Evolutionary conservation across 2,888 invertebrate genomes (phyloP), one percentile per base, ranked within the genome.

Genomic region (Drosophila anomalata): DNA sequence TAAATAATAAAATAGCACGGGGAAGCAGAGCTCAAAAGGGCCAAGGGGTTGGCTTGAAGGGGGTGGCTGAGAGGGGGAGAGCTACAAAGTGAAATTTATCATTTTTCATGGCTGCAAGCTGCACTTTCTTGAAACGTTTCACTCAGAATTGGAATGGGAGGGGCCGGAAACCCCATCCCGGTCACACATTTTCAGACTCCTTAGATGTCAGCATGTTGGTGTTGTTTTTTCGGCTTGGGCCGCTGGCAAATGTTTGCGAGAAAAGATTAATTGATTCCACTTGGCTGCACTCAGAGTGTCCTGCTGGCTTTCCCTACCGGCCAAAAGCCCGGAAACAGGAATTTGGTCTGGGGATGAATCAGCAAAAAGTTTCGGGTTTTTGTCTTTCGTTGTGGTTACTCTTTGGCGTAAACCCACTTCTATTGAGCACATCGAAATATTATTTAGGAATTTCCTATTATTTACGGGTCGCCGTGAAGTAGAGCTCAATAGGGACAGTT

Each of bases 121-220:
- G 84, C 84, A 88, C 87, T 88, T 85, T 85, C 88, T 65, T 84
- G 88, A 85, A 88, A 85, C 88, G 81, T 88, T 85, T 85, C 88
- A 85, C 88, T 85, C 88, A 84, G 86, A 71, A 63, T 11, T 8
- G 24, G 59, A 48, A 46, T 26, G 51, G 12, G 33, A 8, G 41
- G 22, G 26, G 24, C 24, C 12, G 52, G 57, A 22, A 26, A 33
- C n/a, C 31, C 50, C 47, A 14, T 20, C 11, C 42, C 24, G 48
- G 63, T 47, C 62, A 82, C 87, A 81, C 77, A 82, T 86, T 87
- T 82, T 87, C 58, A 78, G 74, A 78, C 76, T 87, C 84, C 87
- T 86, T 87, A 79, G 86, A 85, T 65, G 69, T 74, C 67, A 70
- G 80, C 78, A 55, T 72, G 67, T 68, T 58, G 74, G 44, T 74